Conservation (phyloP, 2,797 vertebrate genomes). For the Aulostomus chinensis region DNA sequence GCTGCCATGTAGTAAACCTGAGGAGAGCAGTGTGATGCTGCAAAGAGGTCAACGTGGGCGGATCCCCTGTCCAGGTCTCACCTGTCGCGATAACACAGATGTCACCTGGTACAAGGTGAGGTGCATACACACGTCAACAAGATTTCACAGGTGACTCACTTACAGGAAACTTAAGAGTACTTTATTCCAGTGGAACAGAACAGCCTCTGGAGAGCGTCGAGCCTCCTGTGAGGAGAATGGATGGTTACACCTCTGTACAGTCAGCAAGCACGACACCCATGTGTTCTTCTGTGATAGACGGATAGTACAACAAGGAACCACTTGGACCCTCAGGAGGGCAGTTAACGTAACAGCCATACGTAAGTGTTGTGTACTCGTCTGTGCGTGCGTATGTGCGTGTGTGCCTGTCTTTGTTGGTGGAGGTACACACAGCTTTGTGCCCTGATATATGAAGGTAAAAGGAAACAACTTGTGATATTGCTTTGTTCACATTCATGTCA, state of each 20-base stretch:
- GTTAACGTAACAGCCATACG: conserved; percentile 43
- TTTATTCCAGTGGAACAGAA: conserved; percentile 27
- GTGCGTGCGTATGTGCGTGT: not conserved
- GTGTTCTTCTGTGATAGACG: conserved; percentile 67
- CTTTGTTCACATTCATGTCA: too few species aligned
- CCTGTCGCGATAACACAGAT: conserved; percentile 31
- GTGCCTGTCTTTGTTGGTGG: too few species aligned
- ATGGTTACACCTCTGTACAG: conserved; percentile 14
- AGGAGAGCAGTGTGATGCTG: conserved; percentile 26
- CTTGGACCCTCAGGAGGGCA: conserved; percentile 59
- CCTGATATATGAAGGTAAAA: too few species aligned
- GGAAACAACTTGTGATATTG: too few species aligned
- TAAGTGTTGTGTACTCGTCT: too few species aligned
- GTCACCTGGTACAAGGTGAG: conserved; percentile 71
- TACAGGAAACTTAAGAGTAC: not conserved
- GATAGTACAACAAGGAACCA: conserved; percentile 28
- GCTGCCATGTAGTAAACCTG: conserved; percentile 23
- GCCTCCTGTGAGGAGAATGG: fast-evolving
- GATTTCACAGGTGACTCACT: too few species aligned
- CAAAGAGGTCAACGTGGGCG: fast-evolving
- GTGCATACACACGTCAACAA: too few species aligned
- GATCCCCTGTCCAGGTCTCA: conserved; percentile 50
- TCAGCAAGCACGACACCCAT: not conserved
- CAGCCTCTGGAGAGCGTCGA: fast-evolving
- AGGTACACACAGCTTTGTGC: too few species aligned